Conservation (phyloP, 2,888 invertebrate species). For the Perizoma affinitatum region DNA sequence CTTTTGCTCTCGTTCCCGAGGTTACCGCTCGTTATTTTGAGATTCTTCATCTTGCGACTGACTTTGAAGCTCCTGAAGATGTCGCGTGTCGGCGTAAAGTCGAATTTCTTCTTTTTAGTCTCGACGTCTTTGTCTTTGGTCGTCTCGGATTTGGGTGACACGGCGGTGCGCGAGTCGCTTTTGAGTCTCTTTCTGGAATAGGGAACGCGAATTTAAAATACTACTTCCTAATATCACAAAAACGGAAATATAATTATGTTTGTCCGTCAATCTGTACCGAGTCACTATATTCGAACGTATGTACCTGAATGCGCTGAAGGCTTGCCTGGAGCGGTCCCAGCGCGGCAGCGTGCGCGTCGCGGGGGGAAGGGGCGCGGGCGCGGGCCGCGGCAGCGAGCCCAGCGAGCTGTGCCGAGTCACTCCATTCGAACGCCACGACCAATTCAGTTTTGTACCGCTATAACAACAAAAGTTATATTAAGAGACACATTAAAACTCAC, state of each 20-base stretch:
- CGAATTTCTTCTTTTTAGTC: conserved; percentile 78
- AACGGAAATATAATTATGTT: too few relatives aligned
- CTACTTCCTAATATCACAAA: too few relatives aligned
- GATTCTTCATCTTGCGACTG: conserved; percentile 69
- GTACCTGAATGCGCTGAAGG: conserved; percentile 66
- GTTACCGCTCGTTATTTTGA: conserved; percentile 58
- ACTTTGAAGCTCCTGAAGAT: conserved; percentile 78
- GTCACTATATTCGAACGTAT: neutral
- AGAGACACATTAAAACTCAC: too few relatives aligned
- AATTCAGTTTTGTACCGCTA: conserved; percentile 1
- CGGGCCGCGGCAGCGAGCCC: conserved; percentile 57
- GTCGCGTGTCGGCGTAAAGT: conserved; percentile 76
- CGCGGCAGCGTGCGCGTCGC: conserved; percentile 53
- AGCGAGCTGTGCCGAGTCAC: conserved; percentile 67
- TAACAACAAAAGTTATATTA: neutral
- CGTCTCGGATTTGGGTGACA: conserved; percentile 67
- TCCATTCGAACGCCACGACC: conserved; percentile 17
- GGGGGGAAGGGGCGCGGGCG: conserved; percentile 21
- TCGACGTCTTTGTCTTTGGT: conserved; percentile 71
- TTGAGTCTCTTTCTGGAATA: conserved; percentile 71
- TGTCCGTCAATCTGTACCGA: too few relatives aligned
- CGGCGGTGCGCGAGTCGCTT: conserved; percentile 73
- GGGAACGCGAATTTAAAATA: neutral
- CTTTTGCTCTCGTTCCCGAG: conserved; percentile 72
- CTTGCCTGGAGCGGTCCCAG: conserved; percentile 49